Evolutionary conservation across 2,797 vertebrate genomes (phyloP), one percentile per base, ranked within the genome.

Genomic region (Protosalanx chinensis): DNA sequence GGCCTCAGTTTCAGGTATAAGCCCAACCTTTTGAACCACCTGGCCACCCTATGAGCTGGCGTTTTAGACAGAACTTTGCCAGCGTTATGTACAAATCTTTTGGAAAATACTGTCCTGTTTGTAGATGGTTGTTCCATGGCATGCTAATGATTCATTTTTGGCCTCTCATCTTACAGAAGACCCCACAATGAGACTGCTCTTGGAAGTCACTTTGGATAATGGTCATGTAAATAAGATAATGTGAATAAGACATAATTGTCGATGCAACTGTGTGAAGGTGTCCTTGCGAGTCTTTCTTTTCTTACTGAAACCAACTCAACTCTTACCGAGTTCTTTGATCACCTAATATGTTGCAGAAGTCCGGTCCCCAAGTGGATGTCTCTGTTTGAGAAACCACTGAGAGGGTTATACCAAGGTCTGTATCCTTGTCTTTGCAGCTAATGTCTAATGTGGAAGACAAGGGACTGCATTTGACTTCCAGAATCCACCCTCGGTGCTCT

Each of bases 211-310:
- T 27, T 27, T 27, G 23, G 23, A 27, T 27, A 27, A 27, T 27
- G 23, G 23, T 27, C 23, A 27, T 27, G 23, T 27, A 27, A 27
- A 27, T 27, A 27, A 27, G 23, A 27, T 27, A 27, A 27, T n/a
- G n/a, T n/a, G n/a, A n/a, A n/a, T 27, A 27, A 27, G 23, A 27
- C 23, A 27, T 27, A 12, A 13, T 12, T 46, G 8, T 46, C 41
- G 41, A 12, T 46, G 41, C 10, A 12, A 12, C 10, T 46, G 41
- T 12, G 10, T 13, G 41, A 13, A 46, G 58, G n/a, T 53, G 76
- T 3, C 13, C 60, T 84, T 78, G 86, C 72, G 71, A 79, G 72
- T 71, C 77, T 82, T 56, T 53, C 81, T 73, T 70, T 72, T 67
- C 72, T 71, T 67, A 58, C 67, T 63, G 29, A 81, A 72, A 82